phyloP scores from a whole-genome alignment of 2,797 vertebrate genomes.

The Carduelis carduelis region DNA sequence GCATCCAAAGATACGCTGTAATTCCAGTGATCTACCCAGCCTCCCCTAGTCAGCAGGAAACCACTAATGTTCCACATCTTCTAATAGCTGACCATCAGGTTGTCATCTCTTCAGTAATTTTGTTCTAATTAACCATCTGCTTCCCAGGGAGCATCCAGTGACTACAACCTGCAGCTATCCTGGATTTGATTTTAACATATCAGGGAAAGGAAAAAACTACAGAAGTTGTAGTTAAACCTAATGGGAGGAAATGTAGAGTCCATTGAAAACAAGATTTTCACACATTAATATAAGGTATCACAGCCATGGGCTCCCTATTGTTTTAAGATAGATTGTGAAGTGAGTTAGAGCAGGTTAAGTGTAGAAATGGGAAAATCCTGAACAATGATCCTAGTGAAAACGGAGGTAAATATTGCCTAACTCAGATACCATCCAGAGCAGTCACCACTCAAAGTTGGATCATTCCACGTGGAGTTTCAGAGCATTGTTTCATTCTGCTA shows the following conservation, averaged over 20 bases:
- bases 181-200: background rate
- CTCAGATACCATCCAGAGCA: background rate
- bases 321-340: background rate
- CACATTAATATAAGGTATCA: background rate
- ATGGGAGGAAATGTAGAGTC: background rate
- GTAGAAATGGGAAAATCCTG: background rate
- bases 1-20: background rate
- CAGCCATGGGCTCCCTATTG: background rate
- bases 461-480: background rate
- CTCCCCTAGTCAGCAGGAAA: background rate
- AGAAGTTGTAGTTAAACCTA: background rate
- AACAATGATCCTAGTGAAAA: background rate
- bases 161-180: background rate
- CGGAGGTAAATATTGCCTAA: background rate
- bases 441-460: background rate
- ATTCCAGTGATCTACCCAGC: background rate
- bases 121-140: background rate
- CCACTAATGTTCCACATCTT: background rate
- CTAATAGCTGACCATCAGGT: background rate
- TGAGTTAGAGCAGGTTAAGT: background rate
- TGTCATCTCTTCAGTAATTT: background rate
- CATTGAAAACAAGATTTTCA: slow-evolving; percentile 32
- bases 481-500: accelerated
- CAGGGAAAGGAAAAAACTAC: background rate
- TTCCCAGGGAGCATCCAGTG: accelerated